phyloP scores from a whole-genome alignment of 2,113 vertebrate genomes.

The Mesitornis unicolor region DNA sequence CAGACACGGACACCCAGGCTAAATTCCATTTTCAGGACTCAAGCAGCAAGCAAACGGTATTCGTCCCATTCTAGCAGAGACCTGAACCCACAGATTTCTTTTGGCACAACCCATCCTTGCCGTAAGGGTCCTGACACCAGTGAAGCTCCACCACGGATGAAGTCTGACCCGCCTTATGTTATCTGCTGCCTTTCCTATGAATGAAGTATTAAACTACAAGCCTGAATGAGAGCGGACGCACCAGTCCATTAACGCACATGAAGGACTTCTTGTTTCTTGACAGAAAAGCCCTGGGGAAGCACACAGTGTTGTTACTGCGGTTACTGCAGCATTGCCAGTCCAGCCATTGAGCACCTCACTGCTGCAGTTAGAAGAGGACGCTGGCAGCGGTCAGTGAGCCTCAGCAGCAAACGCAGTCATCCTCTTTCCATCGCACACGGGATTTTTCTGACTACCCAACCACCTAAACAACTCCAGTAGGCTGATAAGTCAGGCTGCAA shows the following conservation, averaged over 20 bases:
- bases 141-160: neutral
- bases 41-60: neutral
- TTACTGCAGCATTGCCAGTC: neutral
- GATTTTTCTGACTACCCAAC: neutral
- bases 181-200: neutral
- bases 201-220: neutral
- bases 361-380: neutral
- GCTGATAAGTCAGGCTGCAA: neutral
- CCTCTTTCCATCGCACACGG: fast-evolving
- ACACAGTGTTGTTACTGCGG: neutral
- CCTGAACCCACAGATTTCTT: neutral
- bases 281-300: neutral
- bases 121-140: neutral
- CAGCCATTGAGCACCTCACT: neutral
- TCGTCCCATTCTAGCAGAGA: neutral
- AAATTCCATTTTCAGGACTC: neutral
- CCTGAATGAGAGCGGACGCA: neutral
- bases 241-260: fast-evolving
- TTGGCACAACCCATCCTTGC: neutral
- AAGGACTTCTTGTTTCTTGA: neutral
- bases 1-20: no score
- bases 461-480: fast-evolving
- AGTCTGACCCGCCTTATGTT: neutral
- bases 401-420: neutral
- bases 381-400: neutral